A percentile compares a stretch with the other conserved stretches of the same genome.
Conservation (phyloP, 2,797 vertebrate genomes). For the Sarcoramphus papa region DNA sequence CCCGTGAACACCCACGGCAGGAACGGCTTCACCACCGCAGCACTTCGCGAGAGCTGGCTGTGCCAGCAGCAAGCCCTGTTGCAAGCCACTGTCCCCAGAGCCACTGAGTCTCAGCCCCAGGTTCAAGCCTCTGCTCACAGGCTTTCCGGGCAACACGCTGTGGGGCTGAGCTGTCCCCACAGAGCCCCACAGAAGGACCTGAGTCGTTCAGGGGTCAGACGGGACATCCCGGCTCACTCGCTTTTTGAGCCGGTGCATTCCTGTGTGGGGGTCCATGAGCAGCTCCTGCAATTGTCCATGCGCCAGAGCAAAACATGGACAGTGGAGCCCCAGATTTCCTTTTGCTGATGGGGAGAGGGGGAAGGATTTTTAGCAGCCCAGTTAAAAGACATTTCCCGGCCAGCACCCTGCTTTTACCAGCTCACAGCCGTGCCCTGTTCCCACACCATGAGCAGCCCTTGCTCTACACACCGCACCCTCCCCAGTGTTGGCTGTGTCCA, state of each 20-base stretch:
- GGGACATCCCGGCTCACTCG: rapidly evolving
- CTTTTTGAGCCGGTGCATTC: not conserved
- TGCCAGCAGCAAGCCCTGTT: not conserved
- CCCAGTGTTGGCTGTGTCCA: not conserved
- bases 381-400: not conserved
- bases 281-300: not conserved
- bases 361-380: not conserved
- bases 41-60: rapidly evolving
- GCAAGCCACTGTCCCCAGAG: rapidly evolving
- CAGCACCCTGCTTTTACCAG: not conserved
- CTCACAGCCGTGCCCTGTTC: not conserved
- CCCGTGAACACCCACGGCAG: rapidly evolving
- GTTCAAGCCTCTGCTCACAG: not conserved
- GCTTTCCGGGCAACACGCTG: rapidly evolving
- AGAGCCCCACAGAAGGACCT: too few species aligned
- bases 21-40: rapidly evolving
- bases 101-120: not conserved
- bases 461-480: rapidly evolving
- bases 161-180: not conserved
- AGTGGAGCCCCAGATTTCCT: not conserved
- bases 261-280: not conserved
- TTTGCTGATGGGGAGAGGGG: not conserved
- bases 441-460: not conserved
- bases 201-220: rapidly evolving
- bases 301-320: not conserved